These are phyloP conservation scores for Ennomos erosarius DNA, from an alignment of 2,888 invertebrate genomes.

Conservation along the genomic window DNA sequence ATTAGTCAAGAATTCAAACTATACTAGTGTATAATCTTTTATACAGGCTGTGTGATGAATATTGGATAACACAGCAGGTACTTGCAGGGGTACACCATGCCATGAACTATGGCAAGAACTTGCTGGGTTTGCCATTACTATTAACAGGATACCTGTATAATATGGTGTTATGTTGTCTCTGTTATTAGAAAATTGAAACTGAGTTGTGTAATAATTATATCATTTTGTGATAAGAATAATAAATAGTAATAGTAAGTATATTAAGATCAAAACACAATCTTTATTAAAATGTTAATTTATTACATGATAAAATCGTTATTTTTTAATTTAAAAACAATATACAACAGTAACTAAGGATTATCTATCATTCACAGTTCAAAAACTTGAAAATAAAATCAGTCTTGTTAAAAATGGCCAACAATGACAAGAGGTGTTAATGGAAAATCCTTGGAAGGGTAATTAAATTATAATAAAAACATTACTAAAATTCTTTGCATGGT, in stretches of 20 bases:
- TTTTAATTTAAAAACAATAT: constrained; percentile 80
- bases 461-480: constrained; percentile 56
- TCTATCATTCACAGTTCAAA: constrained; percentile 68
- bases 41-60: too few relatives aligned
- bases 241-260: background rate
- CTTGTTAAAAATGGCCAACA: constrained; percentile 85
- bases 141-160: too few relatives aligned
- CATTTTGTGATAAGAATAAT: too few relatives aligned
- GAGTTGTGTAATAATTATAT: too few relatives aligned
- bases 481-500: constrained; percentile 61
- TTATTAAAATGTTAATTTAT: constrained; percentile 82
- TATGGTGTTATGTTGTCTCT: too few relatives aligned
- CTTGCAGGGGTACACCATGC: too few relatives aligned
- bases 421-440: constrained; percentile 67
- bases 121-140: too few relatives aligned
- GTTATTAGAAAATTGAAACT: too few relatives aligned
- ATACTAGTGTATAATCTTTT: too few relatives aligned
- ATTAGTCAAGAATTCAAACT: too few relatives aligned
- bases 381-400: constrained; percentile 84
- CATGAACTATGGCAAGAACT: too few relatives aligned
- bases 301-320: constrained; percentile 82
- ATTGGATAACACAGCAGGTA: too few relatives aligned
- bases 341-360: constrained; percentile 82
- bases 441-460: constrained; percentile 65
- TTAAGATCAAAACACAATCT: constrained; percentile 40